phyloP scores from a whole-genome alignment of 2,113 vertebrate species.

The Chloropsis hardwickii region DNA sequence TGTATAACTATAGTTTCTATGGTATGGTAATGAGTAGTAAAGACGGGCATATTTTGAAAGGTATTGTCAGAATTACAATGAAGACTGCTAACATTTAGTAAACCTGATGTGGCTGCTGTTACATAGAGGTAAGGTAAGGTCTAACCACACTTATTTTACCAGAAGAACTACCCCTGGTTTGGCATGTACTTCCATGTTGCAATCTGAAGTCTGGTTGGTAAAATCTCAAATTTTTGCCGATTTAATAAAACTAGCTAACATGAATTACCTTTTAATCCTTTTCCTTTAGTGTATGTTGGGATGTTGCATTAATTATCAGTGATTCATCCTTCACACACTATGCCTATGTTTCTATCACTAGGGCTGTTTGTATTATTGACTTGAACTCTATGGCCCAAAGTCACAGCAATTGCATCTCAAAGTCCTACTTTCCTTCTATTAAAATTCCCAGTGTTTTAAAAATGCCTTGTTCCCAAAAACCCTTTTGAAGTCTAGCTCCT shows the following conservation, averaged over 20 bases:
- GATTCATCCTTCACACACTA: not conserved
- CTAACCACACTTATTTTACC: not conserved
- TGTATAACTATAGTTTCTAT: not conserved
- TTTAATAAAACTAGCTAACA: not conserved
- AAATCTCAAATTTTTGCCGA: not conserved
- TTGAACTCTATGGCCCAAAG: not conserved
- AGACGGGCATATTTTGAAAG: not conserved
- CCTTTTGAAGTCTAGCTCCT: not conserved
- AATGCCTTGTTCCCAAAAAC: not conserved
- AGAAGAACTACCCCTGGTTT: not conserved
- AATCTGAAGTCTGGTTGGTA: not conserved
- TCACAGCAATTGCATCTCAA: not conserved
- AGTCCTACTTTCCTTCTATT: not conserved
- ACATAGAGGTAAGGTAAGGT: not conserved
- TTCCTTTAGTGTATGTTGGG: not conserved
- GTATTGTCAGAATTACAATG: not conserved
- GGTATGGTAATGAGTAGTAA: not conserved
- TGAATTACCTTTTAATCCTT: not conserved
- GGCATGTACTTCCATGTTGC: not conserved
- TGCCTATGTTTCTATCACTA: not conserved
- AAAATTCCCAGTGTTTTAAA: not conserved
- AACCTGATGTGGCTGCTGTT: not conserved
- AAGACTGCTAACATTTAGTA: not conserved
- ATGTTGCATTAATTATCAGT: not conserved
- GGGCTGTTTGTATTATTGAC: not conserved